Base-by-base conservation (phyloP, 30 jellyfish, hydroid and myxozoan genomes). In the Aurelia sp. region DNA sequence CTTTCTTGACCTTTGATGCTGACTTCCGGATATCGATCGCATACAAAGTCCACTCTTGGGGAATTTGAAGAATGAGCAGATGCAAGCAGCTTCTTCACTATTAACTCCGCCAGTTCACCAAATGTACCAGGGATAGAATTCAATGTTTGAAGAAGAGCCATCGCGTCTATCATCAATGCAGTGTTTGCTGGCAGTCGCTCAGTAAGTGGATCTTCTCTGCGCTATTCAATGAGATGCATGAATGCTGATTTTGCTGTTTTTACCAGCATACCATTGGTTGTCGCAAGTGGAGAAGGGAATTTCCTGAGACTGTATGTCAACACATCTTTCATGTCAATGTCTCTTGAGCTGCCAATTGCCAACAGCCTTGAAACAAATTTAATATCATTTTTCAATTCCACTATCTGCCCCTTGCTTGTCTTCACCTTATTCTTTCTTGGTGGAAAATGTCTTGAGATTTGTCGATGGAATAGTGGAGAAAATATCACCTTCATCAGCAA, bases 141-240 rank as follows among this genome's bases (percentile, higher is more conserved):
- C 50, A 74, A 10, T 51, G 88, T 73, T 64, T 85, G 95, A 80
- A 85, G 22, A 22, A 85, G 41, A 2, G 83, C 95, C 95, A 85
- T 85, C 22, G 77, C 95, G 73, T 72, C 84, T 38, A 85, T 27
- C 67, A 84, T 41, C 19, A 84, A 35, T 33, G 88, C 93, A 17
- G 77, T 44, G 24, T 47, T 48, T 8, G 8, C 67, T 16, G 67
- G 70, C 18, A 44, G 9, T 7, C 4, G 12, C 38, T 55, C 74
- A 27, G 69, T 84, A 18, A 20, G 7, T 3, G 67, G 78, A 53
- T 44, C 44, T 3, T 27, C 38, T 52, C 51, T 41, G 13, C 41
- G 22, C 19, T 22, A 8, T 30, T 47, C 87, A 5, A 82, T 3
- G 41, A 30, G 38, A 52, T 72, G 86, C 62, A 82, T 20, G 13